Evolutionary conservation across 2,888 invertebrate genomes (phyloP), one percentile per base, ranked within the genome.

Genomic region (Diarsia rubi): DNA sequence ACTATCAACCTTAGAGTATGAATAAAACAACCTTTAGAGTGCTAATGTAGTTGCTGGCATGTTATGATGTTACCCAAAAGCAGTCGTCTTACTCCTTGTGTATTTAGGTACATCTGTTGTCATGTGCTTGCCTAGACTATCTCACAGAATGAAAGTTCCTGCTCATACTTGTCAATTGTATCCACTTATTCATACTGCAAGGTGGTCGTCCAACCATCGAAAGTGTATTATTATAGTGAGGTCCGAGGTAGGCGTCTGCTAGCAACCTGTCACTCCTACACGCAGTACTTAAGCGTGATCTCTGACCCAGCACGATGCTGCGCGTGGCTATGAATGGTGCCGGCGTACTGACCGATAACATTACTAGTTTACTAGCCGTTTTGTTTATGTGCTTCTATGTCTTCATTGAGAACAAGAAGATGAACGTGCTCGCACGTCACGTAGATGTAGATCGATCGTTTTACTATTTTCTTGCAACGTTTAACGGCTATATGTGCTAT

Each of bases 241-340:
- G 47, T 63, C 45, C 54, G 62, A 72, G 27, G 76, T 86, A 78
- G 80, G 79, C 75, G 82, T 80, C 64, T 71, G 77, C 66, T 79
- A 73, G 80, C 75, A 81, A 82, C 79, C 81, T 86, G 79, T 71
- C 79, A 82, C 78, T 73, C 85, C 87, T 77, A 86, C 86, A 75
- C 75, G 47, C 47, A 60, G 60, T 72, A 74, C 68, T 74, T 72
- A 57, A 57, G 42, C 12, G 57, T 72, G 72, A 75, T 75, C 82
- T 75, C 75, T 82, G 84, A 82, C 82, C 78, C 71, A 73, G 72
- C 79, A 76, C 82, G 73, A 63, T 64, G 66, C 69, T 42, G 47
- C 66, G 74, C 75, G 81, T 82, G 73, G 68, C 77, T 81, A 47
- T 72, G 77, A 82, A 85, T 82, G 72, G 69, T 69, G 74, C 64